Conservation (phyloP, 2,113 vertebrate genomes). For the Nyctereutes procyonoides region DNA sequence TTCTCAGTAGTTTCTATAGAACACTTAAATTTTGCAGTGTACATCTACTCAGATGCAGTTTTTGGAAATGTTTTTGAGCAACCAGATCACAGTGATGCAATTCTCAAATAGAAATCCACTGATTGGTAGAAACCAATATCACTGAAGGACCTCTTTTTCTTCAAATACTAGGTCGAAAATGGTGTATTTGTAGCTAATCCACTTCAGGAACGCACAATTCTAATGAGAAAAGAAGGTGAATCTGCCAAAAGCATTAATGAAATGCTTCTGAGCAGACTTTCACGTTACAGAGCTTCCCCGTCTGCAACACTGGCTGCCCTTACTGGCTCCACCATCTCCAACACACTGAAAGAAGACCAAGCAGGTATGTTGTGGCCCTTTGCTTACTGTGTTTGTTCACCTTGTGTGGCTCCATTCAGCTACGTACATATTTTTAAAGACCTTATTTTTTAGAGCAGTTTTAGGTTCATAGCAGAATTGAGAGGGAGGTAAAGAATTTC, state of each 20-base stretch:
- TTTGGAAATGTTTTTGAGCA: slow-evolving; percentile 7
- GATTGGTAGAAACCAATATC: background rate
- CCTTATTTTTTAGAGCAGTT: background rate
- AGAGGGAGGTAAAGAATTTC: background rate
- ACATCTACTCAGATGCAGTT: background rate
- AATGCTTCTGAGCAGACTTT: slow-evolving; percentile 97
- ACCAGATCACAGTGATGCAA: background rate
- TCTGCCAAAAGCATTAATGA: slow-evolving; percentile 99
- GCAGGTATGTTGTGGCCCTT: slow-evolving; percentile 89
- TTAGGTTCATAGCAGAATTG: background rate
- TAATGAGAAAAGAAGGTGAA: slow-evolving; percentile 97
- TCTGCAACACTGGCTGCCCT: slow-evolving; percentile 97
- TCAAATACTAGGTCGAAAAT: slow-evolving; percentile 89
- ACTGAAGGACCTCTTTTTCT: slow-evolving; percentile 59
- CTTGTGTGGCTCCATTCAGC: background rate
- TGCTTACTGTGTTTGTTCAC: background rate
- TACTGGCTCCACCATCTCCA: slow-evolving; percentile 97
- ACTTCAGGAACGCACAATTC: slow-evolving; percentile 96
- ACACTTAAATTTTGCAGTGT: background rate
- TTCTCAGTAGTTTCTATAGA: background rate
- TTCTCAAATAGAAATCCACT: slow-evolving; percentile 23
- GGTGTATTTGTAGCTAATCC: slow-evolving; percentile 92
- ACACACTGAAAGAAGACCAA: slow-evolving; percentile 98
- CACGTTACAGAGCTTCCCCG: slow-evolving; percentile 96
- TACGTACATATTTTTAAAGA: background rate